phyloP scores from a whole-genome alignment of 2,888 invertebrate genomes.

The Seira musarum region DNA sequence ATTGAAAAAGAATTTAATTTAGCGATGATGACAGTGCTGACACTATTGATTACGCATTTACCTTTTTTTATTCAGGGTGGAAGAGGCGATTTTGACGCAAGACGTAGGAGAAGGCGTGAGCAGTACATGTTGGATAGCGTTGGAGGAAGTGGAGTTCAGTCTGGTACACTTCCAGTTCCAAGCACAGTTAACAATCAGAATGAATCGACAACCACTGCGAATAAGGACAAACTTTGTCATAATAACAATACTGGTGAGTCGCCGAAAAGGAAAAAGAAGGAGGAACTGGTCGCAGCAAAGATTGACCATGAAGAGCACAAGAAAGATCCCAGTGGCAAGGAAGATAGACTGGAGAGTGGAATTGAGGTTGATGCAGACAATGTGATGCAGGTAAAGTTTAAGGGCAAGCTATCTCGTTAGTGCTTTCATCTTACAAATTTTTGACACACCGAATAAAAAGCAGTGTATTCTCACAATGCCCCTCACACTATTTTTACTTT shows the following conservation, averaged over 20 bases:
- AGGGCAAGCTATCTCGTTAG: not conserved
- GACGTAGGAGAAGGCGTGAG: conserved; percentile 75
- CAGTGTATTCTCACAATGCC: not conserved
- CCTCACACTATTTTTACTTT: not conserved
- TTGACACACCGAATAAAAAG: not conserved
- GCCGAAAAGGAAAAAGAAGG: conserved; percentile 62
- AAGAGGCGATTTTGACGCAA: conserved; percentile 75
- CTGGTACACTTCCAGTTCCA: conserved; percentile 67
- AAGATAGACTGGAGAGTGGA: conserved; percentile 72
- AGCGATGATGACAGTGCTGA: not conserved
- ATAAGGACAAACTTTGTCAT: conserved; percentile 67
- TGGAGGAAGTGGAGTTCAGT: conserved; percentile 69
- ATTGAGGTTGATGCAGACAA: conserved; percentile 81
- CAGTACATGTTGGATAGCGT: conserved; percentile 69
- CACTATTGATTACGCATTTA: not conserved
- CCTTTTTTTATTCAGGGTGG: conserved; percentile 74
- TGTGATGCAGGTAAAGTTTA: conserved; percentile 72
- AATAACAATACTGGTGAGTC: conserved; percentile 68
- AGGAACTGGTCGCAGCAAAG: conserved; percentile 35
- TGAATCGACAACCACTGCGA: conserved; percentile 57
- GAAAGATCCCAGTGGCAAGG: conserved; percentile 64
- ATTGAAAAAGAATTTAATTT: no score
- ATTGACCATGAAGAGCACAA: conserved; percentile 51
- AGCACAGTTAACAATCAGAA: conserved; percentile 74
- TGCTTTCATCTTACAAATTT: no score